Conservation (phyloP, 2,113 vertebrate genomes). For the Eretmochelys imbricata region DNA sequence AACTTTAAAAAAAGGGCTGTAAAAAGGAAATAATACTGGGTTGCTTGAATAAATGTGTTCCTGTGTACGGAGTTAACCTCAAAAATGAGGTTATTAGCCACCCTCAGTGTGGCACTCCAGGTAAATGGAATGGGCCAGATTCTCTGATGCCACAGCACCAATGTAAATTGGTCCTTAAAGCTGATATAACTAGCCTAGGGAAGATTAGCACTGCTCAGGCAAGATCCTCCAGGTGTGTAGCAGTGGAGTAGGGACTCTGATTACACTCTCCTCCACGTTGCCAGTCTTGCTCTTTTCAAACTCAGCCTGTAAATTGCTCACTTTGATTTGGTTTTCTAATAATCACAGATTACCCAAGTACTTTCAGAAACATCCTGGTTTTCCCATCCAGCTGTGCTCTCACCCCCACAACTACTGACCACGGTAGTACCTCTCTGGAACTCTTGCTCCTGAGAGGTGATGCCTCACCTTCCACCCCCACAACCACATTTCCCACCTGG, state of each 20-base stretch:
- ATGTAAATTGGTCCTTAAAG: neutral
- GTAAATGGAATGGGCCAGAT: neutral
- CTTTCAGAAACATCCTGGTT: neutral
- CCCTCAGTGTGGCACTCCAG: neutral
- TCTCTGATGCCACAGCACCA: neutral
- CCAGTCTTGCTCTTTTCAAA: neutral
- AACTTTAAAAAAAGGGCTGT: neutral
- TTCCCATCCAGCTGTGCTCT: neutral
- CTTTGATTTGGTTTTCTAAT: neutral
- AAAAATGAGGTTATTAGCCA: neutral
- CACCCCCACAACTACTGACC: neutral
- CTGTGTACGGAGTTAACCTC: neutral
- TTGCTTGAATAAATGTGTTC: neutral
- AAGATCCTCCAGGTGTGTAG: neutral
- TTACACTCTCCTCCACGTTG: neutral
- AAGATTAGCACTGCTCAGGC: neutral
- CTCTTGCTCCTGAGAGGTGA: neutral
- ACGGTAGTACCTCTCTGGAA: neutral
- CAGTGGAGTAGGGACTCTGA: neutral
- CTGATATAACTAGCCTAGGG: neutral
- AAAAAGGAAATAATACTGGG: neutral
- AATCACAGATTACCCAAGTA: neutral
- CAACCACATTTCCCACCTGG: neutral
- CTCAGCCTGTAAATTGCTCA: neutral
- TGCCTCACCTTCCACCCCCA: neutral